Percentiles rank a stretch among this genome's conserved stretches.
phyloP scores from a whole-genome alignment of 2,113 vertebrate species.

The Eubucco bourcierii region DNA sequence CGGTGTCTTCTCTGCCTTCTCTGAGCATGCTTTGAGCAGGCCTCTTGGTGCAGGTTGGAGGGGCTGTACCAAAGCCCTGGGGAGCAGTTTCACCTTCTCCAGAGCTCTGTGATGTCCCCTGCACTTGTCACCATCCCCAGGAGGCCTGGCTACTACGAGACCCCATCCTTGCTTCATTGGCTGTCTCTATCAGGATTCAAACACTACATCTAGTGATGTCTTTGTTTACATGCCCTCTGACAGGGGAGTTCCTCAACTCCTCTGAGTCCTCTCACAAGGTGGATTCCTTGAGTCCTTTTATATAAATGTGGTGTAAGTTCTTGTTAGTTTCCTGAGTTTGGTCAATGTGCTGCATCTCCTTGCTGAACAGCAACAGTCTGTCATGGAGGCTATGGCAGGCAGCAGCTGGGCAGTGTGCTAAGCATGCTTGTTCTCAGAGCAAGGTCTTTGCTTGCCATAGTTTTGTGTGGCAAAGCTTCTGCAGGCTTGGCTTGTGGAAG shows the following conservation, averaged over 20 bases:
- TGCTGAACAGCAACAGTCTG: not conserved
- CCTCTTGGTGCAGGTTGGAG: not conserved
- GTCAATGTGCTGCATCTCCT: not conserved
- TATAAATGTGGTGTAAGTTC: not conserved
- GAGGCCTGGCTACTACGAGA: not conserved
- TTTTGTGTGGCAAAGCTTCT: not conserved
- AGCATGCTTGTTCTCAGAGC: not conserved
- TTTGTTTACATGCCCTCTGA: constrained; percentile 26
- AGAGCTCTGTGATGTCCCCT: not conserved
- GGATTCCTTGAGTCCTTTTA: constrained; percentile 31
- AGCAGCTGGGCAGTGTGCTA: not conserved
- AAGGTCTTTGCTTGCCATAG: not conserved
- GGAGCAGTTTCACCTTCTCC: not conserved
- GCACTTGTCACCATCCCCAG: not conserved
- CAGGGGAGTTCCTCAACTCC: constrained; percentile 16
- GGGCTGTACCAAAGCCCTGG: not conserved
- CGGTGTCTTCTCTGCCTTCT: not conserved
- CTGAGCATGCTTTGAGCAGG: not conserved
- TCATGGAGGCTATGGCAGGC: not conserved
- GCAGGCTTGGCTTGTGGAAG: not conserved
- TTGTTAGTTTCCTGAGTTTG: not conserved
- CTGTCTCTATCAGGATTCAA: constrained; percentile 26
- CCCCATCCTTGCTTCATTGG: not conserved
- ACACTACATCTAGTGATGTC: constrained; percentile 27
- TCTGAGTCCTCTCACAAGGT: not conserved